Base-by-base conservation (phyloP, 2,888 invertebrate genomes). In the Tetrapedia diversipes region DNA sequence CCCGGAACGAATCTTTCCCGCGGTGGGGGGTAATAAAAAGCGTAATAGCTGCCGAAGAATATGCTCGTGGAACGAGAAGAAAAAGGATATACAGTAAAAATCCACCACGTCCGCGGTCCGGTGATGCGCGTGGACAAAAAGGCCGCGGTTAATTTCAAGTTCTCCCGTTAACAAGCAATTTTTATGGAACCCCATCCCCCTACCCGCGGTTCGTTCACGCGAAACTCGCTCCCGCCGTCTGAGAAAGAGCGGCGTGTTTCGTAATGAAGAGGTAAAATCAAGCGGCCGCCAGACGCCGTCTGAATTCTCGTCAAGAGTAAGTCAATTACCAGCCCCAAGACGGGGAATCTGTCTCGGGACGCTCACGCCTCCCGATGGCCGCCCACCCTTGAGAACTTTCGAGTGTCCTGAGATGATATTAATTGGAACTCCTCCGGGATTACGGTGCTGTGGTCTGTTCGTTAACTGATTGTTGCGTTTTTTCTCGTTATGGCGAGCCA, bases 161-260 rank as follows among this genome's bases (percentile, higher is more conserved):
- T 80, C 43, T 56, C 41, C 45, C 43, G 71, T 67, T 80, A 84
- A 84, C 78, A 74, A 81, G 80, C 76, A 76, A 84, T 80, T 81
- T 81, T 78, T 83, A 66, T 59, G 8, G 47, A 47, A 66, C n/a
- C 53, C n/a, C 22, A 27, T 41, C 16, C 14, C 60, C 14, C n/a
- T 10, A 19, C 34, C 34, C 34, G 51, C 27, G 29, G 14, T 4
- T 4, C 24, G 3, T 39, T 39, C 32, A 22, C 16, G 41, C n/a
- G 41, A 54, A 64, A 76, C 47, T 47, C 32, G 60, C 39, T 68
- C 47, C 45, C 66, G 27, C 54, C 53, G 24, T 45, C 49, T 56
- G 19, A 32, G 19, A 19, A 32, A 53, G 19, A 53, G 39, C 6
- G 1, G 7, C 27, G 19, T 3, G 69, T 69, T 56, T 45, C 49